These are phyloP conservation scores for Leucoraja erinaceus DNA, from an alignment of 2,113 vertebrate genomes.

Conservation along the genomic window DNA sequence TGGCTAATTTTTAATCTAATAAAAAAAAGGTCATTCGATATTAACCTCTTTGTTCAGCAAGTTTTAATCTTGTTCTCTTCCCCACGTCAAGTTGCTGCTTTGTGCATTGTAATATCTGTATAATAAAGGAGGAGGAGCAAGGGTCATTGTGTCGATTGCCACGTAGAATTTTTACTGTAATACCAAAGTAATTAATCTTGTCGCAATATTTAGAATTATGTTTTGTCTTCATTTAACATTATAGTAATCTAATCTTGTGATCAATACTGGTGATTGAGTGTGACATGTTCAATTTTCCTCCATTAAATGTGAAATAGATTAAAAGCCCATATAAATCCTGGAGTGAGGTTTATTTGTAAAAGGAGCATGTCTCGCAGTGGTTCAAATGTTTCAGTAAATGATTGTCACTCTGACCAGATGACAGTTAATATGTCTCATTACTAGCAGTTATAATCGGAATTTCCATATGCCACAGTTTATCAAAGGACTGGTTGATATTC, in stretches of 20 bases:
- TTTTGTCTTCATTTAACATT: slow-evolving; percentile 11
- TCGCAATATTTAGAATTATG: background rate
- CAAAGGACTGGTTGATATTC: background rate
- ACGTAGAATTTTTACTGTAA: slow-evolving; percentile 2
- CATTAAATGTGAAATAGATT: background rate
- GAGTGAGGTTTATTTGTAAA: background rate
- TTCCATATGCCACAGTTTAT: background rate
- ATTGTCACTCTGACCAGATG: background rate
- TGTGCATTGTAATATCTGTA: background rate
- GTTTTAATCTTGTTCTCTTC: background rate
- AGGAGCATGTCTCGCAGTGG: background rate
- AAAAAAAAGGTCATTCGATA: background rate
- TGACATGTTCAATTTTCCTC: slow-evolving; percentile 14
- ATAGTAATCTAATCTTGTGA: background rate
- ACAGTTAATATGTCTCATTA: background rate
- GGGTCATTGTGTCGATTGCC: background rate
- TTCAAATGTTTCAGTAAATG: background rate
- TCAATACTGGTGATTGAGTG: background rate
- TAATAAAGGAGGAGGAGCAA: background rate
- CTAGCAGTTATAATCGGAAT: background rate
- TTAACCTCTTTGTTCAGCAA: background rate
- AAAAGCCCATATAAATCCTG: background rate
- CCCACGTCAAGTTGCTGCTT: no score
- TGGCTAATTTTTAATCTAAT: slow-evolving; percentile 19
- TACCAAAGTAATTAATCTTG: background rate